These are phyloP conservation scores for Zaprionus africanus DNA, from an alignment of 1,140 invertebrate species.

Conservation along the genomic window DNA sequence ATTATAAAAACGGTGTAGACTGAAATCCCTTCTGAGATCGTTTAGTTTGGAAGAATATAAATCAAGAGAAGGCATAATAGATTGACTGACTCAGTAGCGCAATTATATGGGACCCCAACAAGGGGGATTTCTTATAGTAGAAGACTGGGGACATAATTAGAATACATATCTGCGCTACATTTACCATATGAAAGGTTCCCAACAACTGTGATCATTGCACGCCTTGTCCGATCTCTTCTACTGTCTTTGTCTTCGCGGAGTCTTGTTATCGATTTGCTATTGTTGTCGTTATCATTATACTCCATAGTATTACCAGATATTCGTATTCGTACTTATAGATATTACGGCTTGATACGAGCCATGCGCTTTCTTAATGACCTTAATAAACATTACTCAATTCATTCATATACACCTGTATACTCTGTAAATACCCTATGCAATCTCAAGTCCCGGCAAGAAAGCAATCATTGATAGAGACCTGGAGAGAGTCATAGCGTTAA, in stretches of 20 bases:
- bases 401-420: constrained; percentile 28
- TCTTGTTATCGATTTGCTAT: neutral
- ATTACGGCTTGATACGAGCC: constrained; percentile 15
- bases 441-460: constrained; percentile 34
- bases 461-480: constrained; percentile 44
- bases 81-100: neutral
- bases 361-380: constrained; percentile 49
- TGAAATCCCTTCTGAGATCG: no score
- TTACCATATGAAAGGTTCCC: neutral
- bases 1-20: no score
- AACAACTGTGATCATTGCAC: neutral
- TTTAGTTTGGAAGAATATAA: neutral
- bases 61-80: neutral
- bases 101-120: neutral
- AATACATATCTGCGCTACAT: neutral
- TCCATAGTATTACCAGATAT: neutral
- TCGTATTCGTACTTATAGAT: constrained; percentile 1
- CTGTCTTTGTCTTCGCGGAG: neutral
- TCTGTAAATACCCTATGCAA: constrained; percentile 27
- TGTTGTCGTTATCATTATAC: constrained; percentile 6
- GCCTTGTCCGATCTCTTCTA: neutral
- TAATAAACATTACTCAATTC: constrained; percentile 65
- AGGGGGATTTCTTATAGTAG: neutral
- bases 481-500: neutral
- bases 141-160: neutral